phyloP scores from a whole-genome alignment of 2,797 vertebrate genomes.

The Distichodus sexfasciatus region DNA sequence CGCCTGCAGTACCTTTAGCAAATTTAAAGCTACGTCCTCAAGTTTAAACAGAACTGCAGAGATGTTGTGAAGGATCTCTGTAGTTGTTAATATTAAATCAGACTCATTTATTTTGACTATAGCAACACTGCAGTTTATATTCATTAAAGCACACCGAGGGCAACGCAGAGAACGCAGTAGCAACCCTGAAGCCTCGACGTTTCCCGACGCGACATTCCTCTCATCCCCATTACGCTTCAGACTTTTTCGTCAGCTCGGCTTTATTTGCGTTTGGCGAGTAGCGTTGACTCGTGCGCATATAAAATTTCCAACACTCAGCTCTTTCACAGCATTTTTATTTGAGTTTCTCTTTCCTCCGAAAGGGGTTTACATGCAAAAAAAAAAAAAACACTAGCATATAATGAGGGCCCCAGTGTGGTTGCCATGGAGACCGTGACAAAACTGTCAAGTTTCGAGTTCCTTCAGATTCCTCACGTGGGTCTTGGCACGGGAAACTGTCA shows the following conservation, averaged over 20 bases:
- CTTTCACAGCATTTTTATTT: neutral
- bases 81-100: neutral
- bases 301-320: slow-evolving; percentile 55
- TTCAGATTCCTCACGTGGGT: slow-evolving; percentile 62
- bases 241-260: neutral
- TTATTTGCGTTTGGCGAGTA: neutral
- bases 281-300: slow-evolving; percentile 52
- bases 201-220: neutral
- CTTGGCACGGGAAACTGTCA: slow-evolving; percentile 71
- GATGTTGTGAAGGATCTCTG: too few relatives aligned
- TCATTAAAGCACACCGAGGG: neutral
- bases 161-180: neutral
- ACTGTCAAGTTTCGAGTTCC: slow-evolving; percentile 76
- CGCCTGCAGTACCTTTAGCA: too few relatives aligned
- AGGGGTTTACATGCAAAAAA: slow-evolving; percentile 61
- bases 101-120: too few relatives aligned
- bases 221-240: neutral
- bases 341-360: slow-evolving; percentile 60
- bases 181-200: too few relatives aligned
- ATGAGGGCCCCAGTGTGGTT: slow-evolving; percentile 74
- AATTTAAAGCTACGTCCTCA: too few relatives aligned
- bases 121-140: too few relatives aligned
- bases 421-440: slow-evolving; percentile 80
- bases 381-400: slow-evolving; percentile 62
- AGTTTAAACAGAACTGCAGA: too few relatives aligned